Conservation (phyloP, 2,113 vertebrate genomes). For the Leptodactylus fuscus region DNA sequence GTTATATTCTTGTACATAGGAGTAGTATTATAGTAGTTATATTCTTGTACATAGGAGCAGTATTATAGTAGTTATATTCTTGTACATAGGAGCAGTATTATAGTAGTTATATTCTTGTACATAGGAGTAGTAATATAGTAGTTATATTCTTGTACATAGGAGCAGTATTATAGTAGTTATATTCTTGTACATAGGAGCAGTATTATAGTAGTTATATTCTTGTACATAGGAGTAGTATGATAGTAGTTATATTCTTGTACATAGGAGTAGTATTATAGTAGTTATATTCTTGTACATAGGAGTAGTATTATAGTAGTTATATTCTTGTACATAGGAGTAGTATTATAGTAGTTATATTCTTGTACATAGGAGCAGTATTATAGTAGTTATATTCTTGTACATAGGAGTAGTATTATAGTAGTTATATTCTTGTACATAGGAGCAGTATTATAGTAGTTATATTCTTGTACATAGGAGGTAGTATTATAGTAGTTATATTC, state of each 20-base stretch:
- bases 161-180: conserved; percentile 3
- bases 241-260: background rate
- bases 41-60: background rate
- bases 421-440: too few species aligned
- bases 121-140: background rate
- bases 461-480: too few species aligned
- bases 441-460: too few species aligned
- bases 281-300: background rate
- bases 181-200: background rate
- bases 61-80: too few species aligned
- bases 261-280: background rate
- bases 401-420: too few species aligned
- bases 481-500: too few species aligned
- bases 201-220: conserved; percentile 1
- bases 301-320: background rate
- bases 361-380: too few species aligned
- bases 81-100: background rate
- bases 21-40: background rate
- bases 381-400: too few species aligned
- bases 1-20: conserved; percentile 9
- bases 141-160: background rate
- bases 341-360: too few species aligned
- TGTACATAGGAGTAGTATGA: background rate
- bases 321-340: too few species aligned
- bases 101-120: conserved; percentile 16